Conservation (phyloP, 2,113 vertebrate species). For the Pachyramphus minor region DNA sequence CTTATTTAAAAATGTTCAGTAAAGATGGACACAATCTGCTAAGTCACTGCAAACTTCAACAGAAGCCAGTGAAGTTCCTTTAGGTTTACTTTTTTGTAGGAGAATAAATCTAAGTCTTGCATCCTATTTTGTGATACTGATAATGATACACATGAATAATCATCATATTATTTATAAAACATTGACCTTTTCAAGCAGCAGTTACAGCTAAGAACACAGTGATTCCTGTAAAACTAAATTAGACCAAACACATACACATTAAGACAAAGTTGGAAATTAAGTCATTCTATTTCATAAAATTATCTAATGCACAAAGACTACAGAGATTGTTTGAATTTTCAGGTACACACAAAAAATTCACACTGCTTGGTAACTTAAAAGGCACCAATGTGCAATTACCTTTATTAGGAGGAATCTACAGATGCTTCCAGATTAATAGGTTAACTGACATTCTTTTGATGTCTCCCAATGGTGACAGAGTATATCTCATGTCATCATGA, state of each 20-base stretch:
- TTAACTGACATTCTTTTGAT: background rate
- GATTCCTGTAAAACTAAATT: background rate
- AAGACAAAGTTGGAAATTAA: background rate
- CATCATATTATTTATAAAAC: background rate
- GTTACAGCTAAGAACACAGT: background rate
- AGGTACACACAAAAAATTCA: background rate
- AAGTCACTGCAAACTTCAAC: background rate
- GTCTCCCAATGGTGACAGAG: background rate
- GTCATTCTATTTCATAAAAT: background rate
- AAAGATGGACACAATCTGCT: background rate
- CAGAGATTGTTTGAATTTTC: background rate
- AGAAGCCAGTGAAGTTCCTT: background rate
- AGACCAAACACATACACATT: background rate
- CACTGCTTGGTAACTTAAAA: background rate
- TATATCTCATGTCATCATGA: background rate
- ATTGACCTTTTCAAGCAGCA: background rate
- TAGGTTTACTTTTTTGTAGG: background rate
- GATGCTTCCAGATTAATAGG: background rate
- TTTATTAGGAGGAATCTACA: background rate
- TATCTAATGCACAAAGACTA: background rate
- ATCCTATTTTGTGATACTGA: background rate
- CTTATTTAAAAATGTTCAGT: background rate
- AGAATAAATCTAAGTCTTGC: background rate
- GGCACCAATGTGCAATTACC: background rate
- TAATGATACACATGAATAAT: background rate